Evolutionary conservation across 2,888 invertebrate species (phyloP), one percentile per base, ranked within the genome.

Genomic region (Lithosia quadra): DNA sequence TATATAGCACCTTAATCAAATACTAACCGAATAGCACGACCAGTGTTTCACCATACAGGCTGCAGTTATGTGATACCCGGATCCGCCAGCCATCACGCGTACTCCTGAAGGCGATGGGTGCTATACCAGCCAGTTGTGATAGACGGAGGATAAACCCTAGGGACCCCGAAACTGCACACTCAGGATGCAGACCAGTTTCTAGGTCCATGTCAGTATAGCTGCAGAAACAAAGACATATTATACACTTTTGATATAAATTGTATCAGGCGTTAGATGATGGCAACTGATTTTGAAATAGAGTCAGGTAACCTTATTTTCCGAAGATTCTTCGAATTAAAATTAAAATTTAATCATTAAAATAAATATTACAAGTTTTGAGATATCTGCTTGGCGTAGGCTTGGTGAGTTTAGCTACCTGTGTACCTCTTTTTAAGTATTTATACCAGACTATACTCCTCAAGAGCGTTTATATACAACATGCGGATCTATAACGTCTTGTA

Each of bases 31-130:
- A 36, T 15, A 63, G 8, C 7, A 56, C 36, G 7, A 21, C 36
- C 7, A 34, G 3, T 4, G 1, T 24, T 34, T 36, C 21, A 0
- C 63, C 36, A 56, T 36, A 36, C 2, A 74, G 53, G 57, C 74
- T 74, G 5, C 74, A 60, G 0, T 36, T 7, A 2, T 18, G 22
- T 11, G 65, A 53, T 21, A 60, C 60, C 11, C 65, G 22, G 7
- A 59, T 59, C 5, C 22, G 24, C 65, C 49, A 59, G 15, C 58
- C 65, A 33, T 33, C 57, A 13, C n/a, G 34, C 0, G 49, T 43
- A 8, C 43, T 53, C 8, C 15, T 22, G 1, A 66, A 36, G 9
- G 21, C 34, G n/a, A 60, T 5, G 3, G 55, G 65, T 2, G 60
- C 60, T 18, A 49, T 34, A 2, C 34, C 49, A 33, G 22, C n/a